These are phyloP conservation scores for Syngnathoides biaculeatus DNA, from an alignment of 2,113 vertebrate genomes.

Conservation along the genomic window DNA sequence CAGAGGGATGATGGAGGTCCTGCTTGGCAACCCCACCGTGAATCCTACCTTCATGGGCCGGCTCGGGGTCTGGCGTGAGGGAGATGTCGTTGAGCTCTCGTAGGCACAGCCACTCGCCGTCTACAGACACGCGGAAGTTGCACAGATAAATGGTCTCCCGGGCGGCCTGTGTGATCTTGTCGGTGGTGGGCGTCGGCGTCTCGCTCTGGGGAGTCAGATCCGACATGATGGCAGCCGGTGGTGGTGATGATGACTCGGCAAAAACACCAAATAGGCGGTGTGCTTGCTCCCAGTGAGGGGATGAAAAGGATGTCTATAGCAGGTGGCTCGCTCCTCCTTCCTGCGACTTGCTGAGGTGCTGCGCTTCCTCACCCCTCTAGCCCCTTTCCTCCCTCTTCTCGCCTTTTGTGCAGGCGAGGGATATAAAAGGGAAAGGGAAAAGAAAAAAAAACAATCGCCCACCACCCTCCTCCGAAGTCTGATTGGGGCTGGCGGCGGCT, in stretches of 20 bases:
- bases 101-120: slow-evolving; percentile 98
- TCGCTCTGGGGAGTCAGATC: slow-evolving; percentile 97
- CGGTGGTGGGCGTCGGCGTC: slow-evolving; percentile 96
- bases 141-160: slow-evolving; percentile 99
- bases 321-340: slow-evolving; percentile 50
- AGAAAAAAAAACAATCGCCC: slow-evolving; percentile 30
- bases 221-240: slow-evolving; percentile 79
- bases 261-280: slow-evolving; percentile 12
- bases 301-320: slow-evolving; percentile 30
- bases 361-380: slow-evolving; percentile 25
- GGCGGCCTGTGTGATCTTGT: slow-evolving; percentile 99
- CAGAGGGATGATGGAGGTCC: too few species aligned
- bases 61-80: slow-evolving; percentile 96
- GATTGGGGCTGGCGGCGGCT: slow-evolving; percentile 80
- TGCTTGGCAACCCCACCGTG: slow-evolving; percentile 5
- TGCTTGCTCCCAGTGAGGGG: slow-evolving; percentile 23
- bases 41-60: slow-evolving; percentile 92
- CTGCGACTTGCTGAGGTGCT: slow-evolving; percentile 45
- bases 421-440: slow-evolving; percentile 51
- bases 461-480: slow-evolving; percentile 59
- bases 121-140: slow-evolving; percentile 99
- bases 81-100: slow-evolving; percentile 99
- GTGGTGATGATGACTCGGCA: slow-evolving; percentile 86
- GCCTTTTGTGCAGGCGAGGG: slow-evolving; percentile 40
- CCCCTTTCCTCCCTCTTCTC: slow-evolving; percentile 21